A percentile compares a stretch with the other conserved stretches of the same genome.
Conservation (phyloP, 1,140 invertebrate genomes). For the Aphis craccivora region DNA sequence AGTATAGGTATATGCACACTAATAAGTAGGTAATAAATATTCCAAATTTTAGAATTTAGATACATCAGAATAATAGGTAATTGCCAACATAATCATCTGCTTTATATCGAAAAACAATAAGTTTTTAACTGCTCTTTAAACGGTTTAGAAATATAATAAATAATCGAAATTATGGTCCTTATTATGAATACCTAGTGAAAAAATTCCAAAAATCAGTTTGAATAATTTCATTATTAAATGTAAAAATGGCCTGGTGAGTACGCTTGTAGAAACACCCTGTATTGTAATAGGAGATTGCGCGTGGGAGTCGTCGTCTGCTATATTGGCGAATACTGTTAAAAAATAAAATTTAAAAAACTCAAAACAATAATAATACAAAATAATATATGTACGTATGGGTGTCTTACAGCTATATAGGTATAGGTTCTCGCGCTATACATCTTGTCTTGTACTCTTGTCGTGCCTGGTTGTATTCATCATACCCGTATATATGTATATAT, state of each 20-base stretch:
- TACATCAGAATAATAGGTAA: not conserved
- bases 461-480: conserved; percentile 5
- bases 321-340: conserved; percentile 15
- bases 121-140: not conserved
- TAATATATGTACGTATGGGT: conserved; percentile 14
- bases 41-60: not conserved
- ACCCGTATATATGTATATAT: not conserved
- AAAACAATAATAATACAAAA: conserved; percentile 16
- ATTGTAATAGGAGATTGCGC: not conserved
- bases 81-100: not conserved
- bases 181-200: not conserved
- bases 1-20: no score
- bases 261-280: not conserved
- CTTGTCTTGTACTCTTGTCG: not conserved
- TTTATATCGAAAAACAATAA: not conserved
- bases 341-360: not conserved
- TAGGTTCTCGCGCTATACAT: not conserved
- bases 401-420: not conserved
- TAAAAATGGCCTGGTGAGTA: not conserved
- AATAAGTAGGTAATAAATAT: no score
- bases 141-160: not conserved
- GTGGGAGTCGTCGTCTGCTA: not conserved
- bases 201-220: not conserved
- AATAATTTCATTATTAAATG: not conserved
- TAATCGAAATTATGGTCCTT: not conserved